Evolutionary conservation across 2,113 vertebrate species (phyloP).

Genomic region (Fukomys damarensis): DNA sequence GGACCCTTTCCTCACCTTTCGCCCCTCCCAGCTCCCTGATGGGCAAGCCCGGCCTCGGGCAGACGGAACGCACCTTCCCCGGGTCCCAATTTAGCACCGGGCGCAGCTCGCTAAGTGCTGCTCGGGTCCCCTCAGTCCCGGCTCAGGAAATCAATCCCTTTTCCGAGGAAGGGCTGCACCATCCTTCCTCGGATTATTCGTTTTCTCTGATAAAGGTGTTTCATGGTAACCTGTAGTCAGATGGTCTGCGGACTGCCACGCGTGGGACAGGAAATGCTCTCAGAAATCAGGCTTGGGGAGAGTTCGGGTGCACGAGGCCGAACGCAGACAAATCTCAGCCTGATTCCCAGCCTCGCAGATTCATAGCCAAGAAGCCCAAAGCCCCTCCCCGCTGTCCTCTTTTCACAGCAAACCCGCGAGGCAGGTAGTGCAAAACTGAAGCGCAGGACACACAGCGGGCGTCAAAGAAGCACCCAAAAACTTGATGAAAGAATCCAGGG

Average conservation of each 20-base stretch:
- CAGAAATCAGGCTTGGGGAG: neutral
- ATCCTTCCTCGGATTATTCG: neutral
- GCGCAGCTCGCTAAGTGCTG: neutral
- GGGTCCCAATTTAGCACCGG: too few relatives aligned
- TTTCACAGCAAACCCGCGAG: neutral
- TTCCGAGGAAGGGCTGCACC: neutral
- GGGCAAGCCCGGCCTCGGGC: neutral
- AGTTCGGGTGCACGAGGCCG: neutral
- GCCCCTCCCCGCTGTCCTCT: neutral
- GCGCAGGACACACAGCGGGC: neutral
- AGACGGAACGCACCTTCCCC: neutral
- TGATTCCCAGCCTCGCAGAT: neutral
- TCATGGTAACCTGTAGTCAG: neutral
- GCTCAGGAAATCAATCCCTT: neutral
- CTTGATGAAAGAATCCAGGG: neutral
- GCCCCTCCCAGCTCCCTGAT: neutral
- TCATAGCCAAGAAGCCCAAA: neutral
- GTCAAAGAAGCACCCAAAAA: slow-evolving; percentile 13
- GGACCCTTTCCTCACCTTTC: neutral
- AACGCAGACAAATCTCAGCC: neutral
- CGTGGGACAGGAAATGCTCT: neutral
- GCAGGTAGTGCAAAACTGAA: neutral
- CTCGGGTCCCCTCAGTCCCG: neutral
- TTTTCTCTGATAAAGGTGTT: neutral
- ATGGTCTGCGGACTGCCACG: neutral